These are phyloP conservation scores for Selenia dentaria DNA, from an alignment of 2,888 invertebrate genomes.

Conservation along the genomic window DNA sequence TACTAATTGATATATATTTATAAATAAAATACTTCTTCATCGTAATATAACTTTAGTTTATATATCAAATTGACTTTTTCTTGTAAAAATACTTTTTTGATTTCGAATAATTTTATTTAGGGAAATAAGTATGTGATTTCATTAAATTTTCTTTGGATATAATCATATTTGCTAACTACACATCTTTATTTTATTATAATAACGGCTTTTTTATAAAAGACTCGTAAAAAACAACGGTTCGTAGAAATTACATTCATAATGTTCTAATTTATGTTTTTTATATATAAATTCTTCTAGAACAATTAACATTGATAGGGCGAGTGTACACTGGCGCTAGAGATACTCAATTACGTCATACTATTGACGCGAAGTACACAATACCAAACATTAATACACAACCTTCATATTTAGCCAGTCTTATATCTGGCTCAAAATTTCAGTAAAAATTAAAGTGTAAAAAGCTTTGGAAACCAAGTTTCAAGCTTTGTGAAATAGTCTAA, in stretches of 20 bases:
- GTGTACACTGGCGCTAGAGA: constrained; percentile 1
- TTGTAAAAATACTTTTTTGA: constrained; percentile 6
- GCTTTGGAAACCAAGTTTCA: no score
- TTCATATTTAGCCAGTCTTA: constrained; percentile 50
- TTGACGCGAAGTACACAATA: constrained; percentile 14
- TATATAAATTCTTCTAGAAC: constrained; percentile 9
- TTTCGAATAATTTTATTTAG: no score
- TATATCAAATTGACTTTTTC: constrained; percentile 12
- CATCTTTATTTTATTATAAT: background rate
- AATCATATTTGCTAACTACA: background rate
- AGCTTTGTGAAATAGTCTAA: no score
- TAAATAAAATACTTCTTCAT: no score
- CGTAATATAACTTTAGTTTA: background rate
- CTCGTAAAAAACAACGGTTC: constrained; percentile 1
- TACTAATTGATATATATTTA: no score
- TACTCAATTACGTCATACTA: constrained; percentile 6
- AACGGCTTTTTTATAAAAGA: background rate
- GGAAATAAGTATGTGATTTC: background rate
- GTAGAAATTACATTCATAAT: background rate
- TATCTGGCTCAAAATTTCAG: background rate
- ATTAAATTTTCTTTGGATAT: background rate
- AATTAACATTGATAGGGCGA: constrained; percentile 19
- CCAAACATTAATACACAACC: constrained; percentile 59
- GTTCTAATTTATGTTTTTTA: constrained; percentile 1
- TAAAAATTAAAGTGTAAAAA: no score